Percentiles rank a stretch among this genome's conserved stretches.
Evolutionary conservation across 2,888 invertebrate species (phyloP).

Genomic region (Bombyx huttoni): DNA sequence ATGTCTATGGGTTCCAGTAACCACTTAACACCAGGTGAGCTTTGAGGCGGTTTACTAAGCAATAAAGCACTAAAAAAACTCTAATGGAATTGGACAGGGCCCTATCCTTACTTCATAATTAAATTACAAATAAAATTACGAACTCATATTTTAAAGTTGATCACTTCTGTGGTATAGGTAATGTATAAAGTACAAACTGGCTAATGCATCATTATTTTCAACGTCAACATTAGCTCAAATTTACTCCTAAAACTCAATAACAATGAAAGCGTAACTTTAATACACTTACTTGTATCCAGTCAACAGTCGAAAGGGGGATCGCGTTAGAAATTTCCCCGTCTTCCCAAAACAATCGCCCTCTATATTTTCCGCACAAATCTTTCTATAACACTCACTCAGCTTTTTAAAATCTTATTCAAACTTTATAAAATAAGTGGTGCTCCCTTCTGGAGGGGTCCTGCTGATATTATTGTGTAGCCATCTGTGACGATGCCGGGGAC

Average conservation of each 20-base stretch:
- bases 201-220: background rate
- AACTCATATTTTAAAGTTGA: background rate
- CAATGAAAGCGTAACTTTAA: constrained; percentile 8
- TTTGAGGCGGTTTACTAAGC: too few species aligned
- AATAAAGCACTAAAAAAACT: too few species aligned
- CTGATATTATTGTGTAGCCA: constrained; percentile 67
- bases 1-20: too few species aligned
- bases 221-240: background rate
- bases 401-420: constrained; percentile 72
- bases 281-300: constrained; percentile 5
- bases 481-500: constrained; percentile 58
- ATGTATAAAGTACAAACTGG: background rate
- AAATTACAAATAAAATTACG: background rate
- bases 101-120: background rate
- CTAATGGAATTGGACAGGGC: too few species aligned
- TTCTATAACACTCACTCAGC: constrained; percentile 42
- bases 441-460: constrained; percentile 49
- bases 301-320: constrained; percentile 10
- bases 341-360: constrained; percentile 28
- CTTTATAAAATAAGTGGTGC: constrained; percentile 64
- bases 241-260: constrained; percentile 3
- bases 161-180: too few species aligned
- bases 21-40: too few species aligned
- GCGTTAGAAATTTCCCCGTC: constrained; percentile 18
- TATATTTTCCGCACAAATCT: constrained; percentile 31